Conservation (phyloP, 2,797 vertebrate species). For the Acipenser ruthenus region DNA sequence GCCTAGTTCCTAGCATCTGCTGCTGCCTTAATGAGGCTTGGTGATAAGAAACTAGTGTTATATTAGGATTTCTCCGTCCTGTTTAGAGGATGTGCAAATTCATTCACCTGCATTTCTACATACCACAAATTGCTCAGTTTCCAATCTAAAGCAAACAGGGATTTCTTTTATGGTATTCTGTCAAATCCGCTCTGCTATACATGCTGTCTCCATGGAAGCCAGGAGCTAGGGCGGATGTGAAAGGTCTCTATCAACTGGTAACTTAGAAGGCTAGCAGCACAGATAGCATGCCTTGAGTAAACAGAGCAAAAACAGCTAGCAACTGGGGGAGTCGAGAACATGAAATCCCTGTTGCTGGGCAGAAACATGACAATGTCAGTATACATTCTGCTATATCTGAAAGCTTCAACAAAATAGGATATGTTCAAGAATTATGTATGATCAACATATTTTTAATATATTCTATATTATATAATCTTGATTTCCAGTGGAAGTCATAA, state of each 20-base stretch:
- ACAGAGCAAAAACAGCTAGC: conserved; percentile 15
- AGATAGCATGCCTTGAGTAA: conserved; percentile 29
- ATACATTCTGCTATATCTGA: no score
- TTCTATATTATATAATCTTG: no score
- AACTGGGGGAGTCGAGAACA: conserved; percentile 14
- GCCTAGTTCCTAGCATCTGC: conserved; percentile 18
- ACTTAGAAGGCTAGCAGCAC: conserved; percentile 22
- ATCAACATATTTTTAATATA: no score
- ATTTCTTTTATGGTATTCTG: conserved; percentile 33
- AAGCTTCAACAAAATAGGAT: no score
- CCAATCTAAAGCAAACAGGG: conserved; percentile 30
- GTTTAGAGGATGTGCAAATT: conserved; percentile 36
- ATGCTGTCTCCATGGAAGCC: conserved; percentile 30
- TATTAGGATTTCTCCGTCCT: conserved; percentile 32
- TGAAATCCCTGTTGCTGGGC: conserved; percentile 20
- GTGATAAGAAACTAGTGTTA: conserved; percentile 15
- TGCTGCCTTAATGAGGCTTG: conserved; percentile 6
- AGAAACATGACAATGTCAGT: not conserved
- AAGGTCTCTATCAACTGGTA: conserved; percentile 24
- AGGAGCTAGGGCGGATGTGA: conserved; percentile 30
- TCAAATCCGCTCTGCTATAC: conserved; percentile 28
- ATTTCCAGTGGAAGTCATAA: no score
- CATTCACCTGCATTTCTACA: conserved; percentile 28
- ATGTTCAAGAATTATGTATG: no score
- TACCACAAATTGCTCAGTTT: conserved; percentile 35